These are phyloP conservation scores for Podarcis cretensis DNA, from an alignment of 2,113 vertebrate genomes.

Conservation along the genomic window DNA sequence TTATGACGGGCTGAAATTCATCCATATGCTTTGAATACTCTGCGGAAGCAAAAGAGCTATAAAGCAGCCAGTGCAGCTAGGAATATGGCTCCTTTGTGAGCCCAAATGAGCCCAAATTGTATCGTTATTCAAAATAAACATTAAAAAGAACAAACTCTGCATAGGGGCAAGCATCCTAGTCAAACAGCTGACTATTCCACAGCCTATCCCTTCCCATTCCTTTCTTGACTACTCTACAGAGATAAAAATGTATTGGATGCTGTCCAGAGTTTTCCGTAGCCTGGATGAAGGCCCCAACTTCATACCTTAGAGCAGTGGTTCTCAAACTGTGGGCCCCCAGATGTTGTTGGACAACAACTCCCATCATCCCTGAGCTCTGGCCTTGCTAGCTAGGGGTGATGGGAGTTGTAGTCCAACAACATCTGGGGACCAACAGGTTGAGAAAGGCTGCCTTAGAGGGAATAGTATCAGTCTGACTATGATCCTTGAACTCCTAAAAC, in stretches of 20 bases:
- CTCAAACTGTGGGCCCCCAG: too few species aligned
- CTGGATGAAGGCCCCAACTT: background rate
- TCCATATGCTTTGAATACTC: background rate
- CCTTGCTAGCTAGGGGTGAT: too few species aligned
- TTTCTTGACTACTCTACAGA: background rate
- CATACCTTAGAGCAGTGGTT: too few species aligned
- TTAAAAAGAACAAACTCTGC: conserved; percentile 7
- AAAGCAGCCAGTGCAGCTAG: conserved; percentile 2
- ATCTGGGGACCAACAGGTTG: background rate
- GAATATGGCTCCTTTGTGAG: conserved; percentile 12
- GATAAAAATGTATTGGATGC: background rate
- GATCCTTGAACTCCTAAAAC: background rate
- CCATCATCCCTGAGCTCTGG: too few species aligned
- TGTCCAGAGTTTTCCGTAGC: background rate
- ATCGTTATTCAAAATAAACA: conserved; percentile 11
- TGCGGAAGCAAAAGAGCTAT: conserved; percentile 33
- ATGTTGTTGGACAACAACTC: too few species aligned
- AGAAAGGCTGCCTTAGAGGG: too few species aligned
- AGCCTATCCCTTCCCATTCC: background rate
- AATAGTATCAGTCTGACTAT: background rate
- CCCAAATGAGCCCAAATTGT: background rate
- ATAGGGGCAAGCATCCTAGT: background rate
- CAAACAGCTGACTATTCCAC: background rate
- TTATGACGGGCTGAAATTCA: conserved; percentile 22
- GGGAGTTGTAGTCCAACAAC: too few species aligned